These are phyloP conservation scores for Lontra canadensis DNA, from an alignment of 2,113 vertebrate genomes.

Conservation along the genomic window DNA sequence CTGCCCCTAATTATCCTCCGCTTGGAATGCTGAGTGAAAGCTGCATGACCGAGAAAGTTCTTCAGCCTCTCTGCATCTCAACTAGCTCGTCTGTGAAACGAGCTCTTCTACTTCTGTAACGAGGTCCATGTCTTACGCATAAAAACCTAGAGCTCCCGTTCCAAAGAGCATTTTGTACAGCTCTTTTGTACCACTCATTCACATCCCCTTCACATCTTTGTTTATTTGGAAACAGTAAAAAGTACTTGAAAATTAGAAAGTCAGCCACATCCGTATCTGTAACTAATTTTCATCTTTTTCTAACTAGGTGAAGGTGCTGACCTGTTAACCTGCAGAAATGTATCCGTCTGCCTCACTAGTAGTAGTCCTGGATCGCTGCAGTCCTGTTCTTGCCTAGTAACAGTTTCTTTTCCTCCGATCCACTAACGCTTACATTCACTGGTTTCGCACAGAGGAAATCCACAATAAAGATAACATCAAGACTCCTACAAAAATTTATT, in stretches of 20 bases:
- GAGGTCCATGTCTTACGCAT: not conserved
- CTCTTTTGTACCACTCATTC: not conserved
- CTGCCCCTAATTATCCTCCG: not conserved
- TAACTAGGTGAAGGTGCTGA: slow-evolving; percentile 83
- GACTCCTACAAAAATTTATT: slow-evolving; percentile 84
- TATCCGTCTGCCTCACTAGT: slow-evolving; percentile 9
- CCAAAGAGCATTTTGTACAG: not conserved
- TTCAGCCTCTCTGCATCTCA: not conserved
- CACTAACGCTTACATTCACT: slow-evolving; percentile 68
- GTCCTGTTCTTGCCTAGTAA: slow-evolving; percentile 72
- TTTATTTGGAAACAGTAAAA: slow-evolving; percentile 6
- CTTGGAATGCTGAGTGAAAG: not conserved
- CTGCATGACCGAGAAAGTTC: not conserved
- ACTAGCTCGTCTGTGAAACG: not conserved
- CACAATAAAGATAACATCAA: slow-evolving; percentile 77
- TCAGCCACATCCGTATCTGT: not conserved
- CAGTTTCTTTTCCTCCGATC: slow-evolving; percentile 56
- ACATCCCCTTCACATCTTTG: not conserved
- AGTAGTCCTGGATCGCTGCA: slow-evolving; percentile 65
- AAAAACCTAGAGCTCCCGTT: not conserved
- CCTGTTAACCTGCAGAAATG: slow-evolving; percentile 77
- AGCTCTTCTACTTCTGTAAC: not conserved
- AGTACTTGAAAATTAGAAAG: not conserved
- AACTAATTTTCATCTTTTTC: slow-evolving; percentile 63
- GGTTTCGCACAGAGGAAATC: slow-evolving; percentile 68